Base-by-base conservation (phyloP, 2,888 invertebrate species). In the Limnephilus auricula region DNA sequence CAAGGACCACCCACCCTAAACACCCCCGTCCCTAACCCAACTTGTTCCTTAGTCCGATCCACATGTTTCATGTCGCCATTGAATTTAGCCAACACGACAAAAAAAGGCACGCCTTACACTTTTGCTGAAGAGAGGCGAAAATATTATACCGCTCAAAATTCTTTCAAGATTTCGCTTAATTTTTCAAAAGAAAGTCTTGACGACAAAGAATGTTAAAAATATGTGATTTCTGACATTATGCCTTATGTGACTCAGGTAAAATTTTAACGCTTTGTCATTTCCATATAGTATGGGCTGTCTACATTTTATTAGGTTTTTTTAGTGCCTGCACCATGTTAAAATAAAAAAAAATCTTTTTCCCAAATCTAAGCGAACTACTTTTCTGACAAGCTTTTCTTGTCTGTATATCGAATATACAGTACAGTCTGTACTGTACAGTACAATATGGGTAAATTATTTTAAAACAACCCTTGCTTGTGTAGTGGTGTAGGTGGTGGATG, bases 11-110 rank as follows among this genome's bases (percentile, higher is more conserved):
- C 65, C 65, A n/a, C 25, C 65, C 65, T 65, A 65, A 65, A 65
- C 65, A n/a, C 65, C 65, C 25, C 65, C 25, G 5, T 6, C 65
- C 25, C 50, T 15, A 4, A 50, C 50, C 50, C 65, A 25, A 65
- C 65, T 65, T 65, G 40, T 85, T 13, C 85, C 85, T 10, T 2
- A 45, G 85, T 85, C 85, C 85, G 40, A 85, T 85, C 85, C 85
- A 85, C 85, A 85, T 85, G 85, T 85, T 85, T 40, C 85, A 40
- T 30, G 85, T 85, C 85, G 85, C 85, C 40, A 85, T 85, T 85
- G 85, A 85, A 85, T 85, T 85, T 85, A 45, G 37, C 85, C 40
- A 85, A 40, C 85, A 30, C 85, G 85, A 40, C 85, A 85, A 85
- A 85, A 85, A 85, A 85, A 65, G 40, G 85, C 45, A 15, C 37